These are phyloP conservation scores for Hydraecia micacea DNA, from an alignment of 2,888 invertebrate genomes.

Conservation along the genomic window DNA sequence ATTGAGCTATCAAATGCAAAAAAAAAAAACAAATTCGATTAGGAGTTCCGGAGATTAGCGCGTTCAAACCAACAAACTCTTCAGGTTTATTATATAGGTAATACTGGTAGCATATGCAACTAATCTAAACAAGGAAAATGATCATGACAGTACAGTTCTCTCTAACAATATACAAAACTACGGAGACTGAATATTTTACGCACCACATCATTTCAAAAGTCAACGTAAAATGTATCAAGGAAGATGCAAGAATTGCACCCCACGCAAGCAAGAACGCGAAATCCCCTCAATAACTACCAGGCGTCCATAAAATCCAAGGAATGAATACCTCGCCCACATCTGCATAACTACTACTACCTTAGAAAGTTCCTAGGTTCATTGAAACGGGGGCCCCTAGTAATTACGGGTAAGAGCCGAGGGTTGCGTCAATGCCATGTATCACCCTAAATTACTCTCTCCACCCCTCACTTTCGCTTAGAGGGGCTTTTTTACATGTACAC, in stretches of 20 bases:
- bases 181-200: not conserved
- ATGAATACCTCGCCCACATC: slow-evolving; percentile 45
- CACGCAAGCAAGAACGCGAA: slow-evolving; percentile 6
- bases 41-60: too few species aligned
- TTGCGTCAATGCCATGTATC: slow-evolving; percentile 78
- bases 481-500: slow-evolving; percentile 75
- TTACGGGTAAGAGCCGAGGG: slow-evolving; percentile 71
- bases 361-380: slow-evolving; percentile 63
- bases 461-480: slow-evolving; percentile 73
- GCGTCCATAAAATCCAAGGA: slow-evolving; percentile 54
- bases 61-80: too few species aligned
- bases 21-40: too few species aligned
- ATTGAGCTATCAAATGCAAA: too few species aligned
- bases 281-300: slow-evolving; percentile 27
- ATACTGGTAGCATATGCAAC: not conserved
- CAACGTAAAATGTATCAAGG: not conserved
- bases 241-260: slow-evolving; percentile 3
- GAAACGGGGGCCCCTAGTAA: slow-evolving; percentile 67
- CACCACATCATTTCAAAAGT: not conserved
- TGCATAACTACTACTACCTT: slow-evolving; percentile 53
- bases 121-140: not conserved
- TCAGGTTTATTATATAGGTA: not conserved
- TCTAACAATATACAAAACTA: not conserved
- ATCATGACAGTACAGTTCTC: not conserved
- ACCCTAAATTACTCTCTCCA: slow-evolving; percentile 85